These are phyloP conservation scores for Cavia aperea DNA, from an alignment of 2,113 vertebrate species.

Conservation along the genomic window DNA sequence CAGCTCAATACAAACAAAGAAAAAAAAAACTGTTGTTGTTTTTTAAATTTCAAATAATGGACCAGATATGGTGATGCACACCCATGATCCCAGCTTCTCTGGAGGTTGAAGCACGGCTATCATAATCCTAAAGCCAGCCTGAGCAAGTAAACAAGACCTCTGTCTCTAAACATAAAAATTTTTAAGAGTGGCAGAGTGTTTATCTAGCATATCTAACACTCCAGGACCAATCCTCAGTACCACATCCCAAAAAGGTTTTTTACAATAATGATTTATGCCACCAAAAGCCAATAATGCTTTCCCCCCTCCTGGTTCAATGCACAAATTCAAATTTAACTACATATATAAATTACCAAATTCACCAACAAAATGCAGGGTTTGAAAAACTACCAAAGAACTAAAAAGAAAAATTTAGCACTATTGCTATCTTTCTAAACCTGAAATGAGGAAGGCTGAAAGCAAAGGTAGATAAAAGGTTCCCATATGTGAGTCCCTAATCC, in stretches of 20 bases:
- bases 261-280: slow-evolving; percentile 13
- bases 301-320: not conserved
- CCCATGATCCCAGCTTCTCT: not conserved
- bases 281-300: slow-evolving; percentile 31
- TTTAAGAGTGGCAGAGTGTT: not conserved
- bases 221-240: not conserved
- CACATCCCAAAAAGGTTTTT: not conserved
- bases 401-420: slow-evolving; percentile 24
- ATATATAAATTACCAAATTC: slow-evolving; percentile 31
- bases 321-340: slow-evolving; percentile 43
- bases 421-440: slow-evolving; percentile 31
- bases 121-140: not conserved
- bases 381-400: slow-evolving; percentile 25
- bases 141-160: not conserved
- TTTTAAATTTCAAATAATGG: slow-evolving; percentile 48
- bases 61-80: not conserved
- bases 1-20: slow-evolving; percentile 31
- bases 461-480: not conserved
- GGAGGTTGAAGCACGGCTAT: not conserved
- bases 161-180: not conserved
- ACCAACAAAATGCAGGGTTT: not conserved
- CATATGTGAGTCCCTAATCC: not conserved
- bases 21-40: not conserved
- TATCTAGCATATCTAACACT: not conserved
- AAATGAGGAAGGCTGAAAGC: not conserved